Conservation (phyloP, 2,888 invertebrate genomes). For the Aphrophora alni region DNA sequence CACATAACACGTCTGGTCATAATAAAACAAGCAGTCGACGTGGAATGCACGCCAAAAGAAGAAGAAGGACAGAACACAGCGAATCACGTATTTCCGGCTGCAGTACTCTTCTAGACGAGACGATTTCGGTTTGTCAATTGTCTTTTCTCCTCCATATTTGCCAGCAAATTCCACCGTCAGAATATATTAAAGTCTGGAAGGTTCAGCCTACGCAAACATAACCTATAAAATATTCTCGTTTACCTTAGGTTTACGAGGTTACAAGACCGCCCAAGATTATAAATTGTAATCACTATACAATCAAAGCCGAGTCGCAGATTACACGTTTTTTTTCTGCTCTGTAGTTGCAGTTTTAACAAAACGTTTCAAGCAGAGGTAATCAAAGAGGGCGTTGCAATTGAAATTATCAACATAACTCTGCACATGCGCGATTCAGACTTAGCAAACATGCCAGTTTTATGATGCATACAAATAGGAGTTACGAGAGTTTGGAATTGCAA, state of each 20-base stretch:
- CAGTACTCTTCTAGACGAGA: background rate
- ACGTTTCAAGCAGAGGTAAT: background rate
- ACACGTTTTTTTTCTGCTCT: background rate
- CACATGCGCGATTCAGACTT: background rate
- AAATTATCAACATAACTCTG: constrained; percentile 6
- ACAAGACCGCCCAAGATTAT: background rate
- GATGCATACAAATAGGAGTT: background rate
- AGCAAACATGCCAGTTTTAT: background rate
- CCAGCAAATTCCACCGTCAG: background rate
- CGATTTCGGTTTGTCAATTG: background rate
- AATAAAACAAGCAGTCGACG: background rate
- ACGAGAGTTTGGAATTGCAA: background rate
- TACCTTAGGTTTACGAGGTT: background rate
- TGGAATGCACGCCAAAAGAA: background rate
- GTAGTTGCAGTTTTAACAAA: constrained; percentile 3
- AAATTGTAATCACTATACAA: constrained; percentile 9
- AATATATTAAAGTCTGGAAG: background rate
- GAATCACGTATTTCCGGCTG: background rate
- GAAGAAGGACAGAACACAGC: background rate
- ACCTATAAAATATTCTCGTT: background rate
- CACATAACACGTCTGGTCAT: background rate
- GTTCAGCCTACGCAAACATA: background rate
- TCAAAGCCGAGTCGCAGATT: background rate
- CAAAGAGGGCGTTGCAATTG: constrained; percentile 1
- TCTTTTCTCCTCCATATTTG: background rate